A percentile compares a stretch with the other conserved stretches of the same genome.
These are phyloP conservation scores for Spodoptera picta DNA, from an alignment of 2,888 invertebrate species.

Conservation along the genomic window DNA sequence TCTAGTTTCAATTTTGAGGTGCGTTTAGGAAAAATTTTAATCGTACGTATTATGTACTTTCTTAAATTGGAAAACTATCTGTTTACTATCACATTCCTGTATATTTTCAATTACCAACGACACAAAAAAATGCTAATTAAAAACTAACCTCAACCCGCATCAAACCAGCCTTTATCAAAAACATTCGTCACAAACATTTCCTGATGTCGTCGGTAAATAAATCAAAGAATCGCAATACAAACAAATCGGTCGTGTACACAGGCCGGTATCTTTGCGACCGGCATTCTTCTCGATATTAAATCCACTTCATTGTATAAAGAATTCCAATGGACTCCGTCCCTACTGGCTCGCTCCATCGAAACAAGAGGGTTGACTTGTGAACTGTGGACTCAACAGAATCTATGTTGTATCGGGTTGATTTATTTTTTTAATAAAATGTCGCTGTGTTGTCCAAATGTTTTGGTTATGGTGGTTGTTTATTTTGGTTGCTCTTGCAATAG, in stretches of 20 bases:
- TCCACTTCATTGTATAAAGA: conserved; percentile 86
- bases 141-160: neutral
- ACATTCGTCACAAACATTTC: conserved; percentile 33
- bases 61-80: no score
- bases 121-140: no score
- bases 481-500: no score
- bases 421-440: conserved; percentile 36
- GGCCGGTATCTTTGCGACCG: conserved; percentile 76
- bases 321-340: conserved; percentile 80
- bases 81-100: no score
- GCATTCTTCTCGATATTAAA: conserved; percentile 86
- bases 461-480: no score
- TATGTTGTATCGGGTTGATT: conserved; percentile 27
- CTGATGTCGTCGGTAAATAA: conserved; percentile 38
- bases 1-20: no score
- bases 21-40: no score
- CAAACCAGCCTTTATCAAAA: conserved; percentile 17
- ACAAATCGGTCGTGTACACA: conserved; percentile 50
- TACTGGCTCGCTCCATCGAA: conserved; percentile 57
- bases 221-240: conserved; percentile 46
- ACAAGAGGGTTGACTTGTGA: conserved; percentile 54
- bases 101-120: no score
- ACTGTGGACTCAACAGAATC: conserved; percentile 37
- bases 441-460: neutral
- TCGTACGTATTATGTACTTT: no score